Evolutionary conservation across 2,888 invertebrate species (phyloP).

Genomic region (Mythimna pallens): DNA sequence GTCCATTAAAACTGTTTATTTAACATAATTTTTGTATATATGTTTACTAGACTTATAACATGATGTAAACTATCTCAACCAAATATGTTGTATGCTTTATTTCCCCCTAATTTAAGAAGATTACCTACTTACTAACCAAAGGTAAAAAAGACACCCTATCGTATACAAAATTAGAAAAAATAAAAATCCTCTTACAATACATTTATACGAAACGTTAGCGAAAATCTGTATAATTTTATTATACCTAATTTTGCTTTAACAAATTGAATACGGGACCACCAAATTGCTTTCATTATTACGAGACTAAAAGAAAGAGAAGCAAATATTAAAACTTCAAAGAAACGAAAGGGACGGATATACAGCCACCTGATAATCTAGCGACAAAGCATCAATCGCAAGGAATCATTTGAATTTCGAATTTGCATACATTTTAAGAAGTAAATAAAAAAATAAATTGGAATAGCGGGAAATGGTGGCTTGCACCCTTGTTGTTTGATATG

Average conservation of each 20-base stretch:
- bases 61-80: not conserved
- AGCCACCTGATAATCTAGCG: conserved; percentile 75
- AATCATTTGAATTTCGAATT: conserved; percentile 80
- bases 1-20: no score
- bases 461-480: conserved; percentile 55
- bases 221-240: conserved; percentile 89
- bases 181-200: conserved; percentile 78
- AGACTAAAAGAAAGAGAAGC: conserved; percentile 63
- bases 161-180: conserved; percentile 67
- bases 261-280: conserved; percentile 77
- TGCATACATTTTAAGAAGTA: conserved; percentile 80
- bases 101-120: conserved; percentile 68
- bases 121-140: conserved; percentile 78
- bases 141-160: conserved; percentile 71
- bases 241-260: conserved; percentile 74
- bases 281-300: conserved; percentile 76
- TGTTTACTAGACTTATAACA: not conserved
- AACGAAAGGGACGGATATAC: conserved; percentile 39
- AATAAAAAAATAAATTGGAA: conserved; percentile 79
- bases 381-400: conserved; percentile 77
- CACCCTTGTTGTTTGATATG: conserved; percentile 57
- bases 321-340: conserved; percentile 18
- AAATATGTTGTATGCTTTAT: conserved; percentile 18
- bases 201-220: conserved; percentile 71
- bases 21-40: no score